Base-by-base conservation (phyloP, 2,113 vertebrate species). In the Synodontis membranacea region DNA sequence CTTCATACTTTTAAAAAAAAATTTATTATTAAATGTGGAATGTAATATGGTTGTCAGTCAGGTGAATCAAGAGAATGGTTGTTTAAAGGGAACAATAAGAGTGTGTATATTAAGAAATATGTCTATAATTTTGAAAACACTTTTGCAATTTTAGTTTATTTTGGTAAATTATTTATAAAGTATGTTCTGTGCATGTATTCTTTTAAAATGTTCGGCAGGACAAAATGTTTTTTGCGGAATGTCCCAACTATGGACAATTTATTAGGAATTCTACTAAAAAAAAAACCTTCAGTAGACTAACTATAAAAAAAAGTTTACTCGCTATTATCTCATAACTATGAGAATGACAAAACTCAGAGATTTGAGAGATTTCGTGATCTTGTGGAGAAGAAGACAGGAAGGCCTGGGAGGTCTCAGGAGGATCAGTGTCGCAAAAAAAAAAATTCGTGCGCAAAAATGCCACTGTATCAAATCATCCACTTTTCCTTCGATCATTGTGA, bases 401-500 rank as follows among this genome's bases (percentile, higher is more conserved):
- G 72, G 25, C 6, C 72, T 11, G 25, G 5, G 8, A 72, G 10
- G 14, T 56, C 9, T 39, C 19, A 4, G 3, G 78, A 80, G 78
- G 78, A 58, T 58, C 78, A 25, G 4, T 39, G 21, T 25, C 78
- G 52, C 50, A 34, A n/a, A 52, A 28, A 44, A 42, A 42, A 42
- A 42, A 42, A 15, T 8, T 9, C 8, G 46, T 52, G 21, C 70
- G 19, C 21, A 64, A 83, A 82, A 50, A 34, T 34, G 66, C 54
- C 48, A 79, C 37, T 66, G 75, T 80, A n/a, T 80, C 75, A 52
- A 80, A 68, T 80, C 62, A 7, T 50, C 21, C 9, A 58, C 76
- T 78, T 37, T 46, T 72, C 48, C 46, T 79, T 66, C 12, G 60
- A 60, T 52, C 46, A 66, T 54, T 85, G 58, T 85, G 23, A 80